Conservation (phyloP, 1,140 invertebrate species). For the Penaeus vannamei region DNA sequence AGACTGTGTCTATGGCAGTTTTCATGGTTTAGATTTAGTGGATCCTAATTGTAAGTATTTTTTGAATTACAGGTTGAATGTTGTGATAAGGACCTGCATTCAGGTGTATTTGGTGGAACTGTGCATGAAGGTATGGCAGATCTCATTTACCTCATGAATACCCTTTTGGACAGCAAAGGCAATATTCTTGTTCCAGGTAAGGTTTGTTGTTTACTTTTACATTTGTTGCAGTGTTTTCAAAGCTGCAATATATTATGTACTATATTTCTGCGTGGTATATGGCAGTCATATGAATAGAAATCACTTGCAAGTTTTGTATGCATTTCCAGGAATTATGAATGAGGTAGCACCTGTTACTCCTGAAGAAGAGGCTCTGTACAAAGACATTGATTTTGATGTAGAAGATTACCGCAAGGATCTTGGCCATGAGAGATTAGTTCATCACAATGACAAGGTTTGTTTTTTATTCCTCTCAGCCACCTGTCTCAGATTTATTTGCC, state of each 20-base stretch:
- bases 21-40: background rate
- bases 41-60: background rate
- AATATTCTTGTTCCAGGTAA: slow-evolving; percentile 87
- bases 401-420: slow-evolving; percentile 83
- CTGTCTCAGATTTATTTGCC: too few species aligned
- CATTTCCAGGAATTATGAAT: slow-evolving; percentile 63
- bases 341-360: slow-evolving; percentile 80
- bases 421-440: slow-evolving; percentile 80
- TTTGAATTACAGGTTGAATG: slow-evolving; percentile 78
- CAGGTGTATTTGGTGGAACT: slow-evolving; percentile 93
- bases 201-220: slow-evolving; percentile 74
- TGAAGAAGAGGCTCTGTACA: slow-evolving; percentile 85
- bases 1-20: too few species aligned
- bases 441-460: slow-evolving; percentile 82
- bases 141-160: slow-evolving; percentile 86
- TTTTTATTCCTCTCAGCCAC: too few species aligned
- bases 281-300: background rate
- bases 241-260: background rate
- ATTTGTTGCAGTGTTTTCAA: background rate
- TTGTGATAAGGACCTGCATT: slow-evolving; percentile 93
- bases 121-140: slow-evolving; percentile 92
- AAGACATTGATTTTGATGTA: slow-evolving; percentile 91
- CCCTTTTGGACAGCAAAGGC: slow-evolving; percentile 87
- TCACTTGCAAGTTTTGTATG: background rate
- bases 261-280: too few species aligned